These are phyloP conservation scores for Hemiscyllium ocellatum DNA, from an alignment of 2,113 vertebrate species.

Conservation along the genomic window DNA sequence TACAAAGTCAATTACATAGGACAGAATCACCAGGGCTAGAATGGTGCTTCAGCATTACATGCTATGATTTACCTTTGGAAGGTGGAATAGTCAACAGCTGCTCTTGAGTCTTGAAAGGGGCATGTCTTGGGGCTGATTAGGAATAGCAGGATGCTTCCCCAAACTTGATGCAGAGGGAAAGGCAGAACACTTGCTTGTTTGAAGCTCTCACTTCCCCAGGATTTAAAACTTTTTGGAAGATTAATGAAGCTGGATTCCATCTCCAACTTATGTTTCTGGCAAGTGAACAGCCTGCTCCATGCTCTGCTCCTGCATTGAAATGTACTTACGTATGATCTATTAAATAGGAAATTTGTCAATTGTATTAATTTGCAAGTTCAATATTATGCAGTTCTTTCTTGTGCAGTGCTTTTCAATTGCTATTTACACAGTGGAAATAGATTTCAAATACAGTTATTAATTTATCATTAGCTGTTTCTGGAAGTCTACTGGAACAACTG, in stretches of 20 bases:
- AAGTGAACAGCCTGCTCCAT: not conserved
- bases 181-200: not conserved
- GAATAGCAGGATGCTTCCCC: not conserved
- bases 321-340: not conserved
- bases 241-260: not conserved
- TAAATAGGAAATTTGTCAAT: no score
- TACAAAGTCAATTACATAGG: not conserved
- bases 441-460: not conserved
- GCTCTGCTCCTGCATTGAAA: not conserved
- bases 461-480: not conserved
- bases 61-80: not conserved
- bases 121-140: not conserved
- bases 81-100: not conserved
- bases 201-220: not conserved
- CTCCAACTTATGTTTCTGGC: not conserved
- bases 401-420: not conserved
- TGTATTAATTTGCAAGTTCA: not conserved
- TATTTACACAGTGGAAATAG: not conserved
- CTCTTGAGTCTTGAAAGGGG: not conserved
- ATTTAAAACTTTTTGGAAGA: not conserved
- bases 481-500: conserved; percentile 41
- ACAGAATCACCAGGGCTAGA: not conserved
- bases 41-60: not conserved
- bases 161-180: not conserved
- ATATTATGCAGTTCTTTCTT: not conserved